Base-by-base conservation (phyloP, 1,140 invertebrate genomes). In the Eriocheir sinensis region DNA sequence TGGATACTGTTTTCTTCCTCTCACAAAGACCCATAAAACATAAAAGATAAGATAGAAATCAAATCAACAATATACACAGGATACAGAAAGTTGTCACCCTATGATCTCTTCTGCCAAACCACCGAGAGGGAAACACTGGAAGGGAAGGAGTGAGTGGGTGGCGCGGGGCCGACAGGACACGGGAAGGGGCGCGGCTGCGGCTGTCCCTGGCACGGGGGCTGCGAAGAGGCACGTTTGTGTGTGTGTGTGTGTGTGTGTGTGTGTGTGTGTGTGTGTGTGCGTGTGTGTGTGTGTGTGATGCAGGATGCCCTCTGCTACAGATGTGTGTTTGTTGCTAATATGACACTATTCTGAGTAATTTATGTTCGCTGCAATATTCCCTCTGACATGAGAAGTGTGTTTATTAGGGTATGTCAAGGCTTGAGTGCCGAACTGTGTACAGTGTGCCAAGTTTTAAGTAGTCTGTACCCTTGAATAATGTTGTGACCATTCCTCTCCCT, bases 251-350 rank as follows among this genome's bases (percentile, higher is more conserved):
- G 48, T 88, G 40, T 83, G 40, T 85, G 34, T 86, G 48, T 86
- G 36, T 60, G 38, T 94, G 34, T 88, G 44, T 94, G 40, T 44
- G 79, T 86, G n/a, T 85, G 48, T 81, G 30, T 81, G 40, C 81
- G 36, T 81, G 44, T 92, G 60, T 92, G 44, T 81, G 36, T 92
- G 72, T 92, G 36, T 81, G 44, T 80, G 53, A 2, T 90, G 53
- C 53, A 90, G 32, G 53, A 32, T 53, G 21, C n/a, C 34, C 44
- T 34, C n/a, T 34, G 32, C 86, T 48, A 72, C 27, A 72, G 6
- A 53, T 34, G n/a, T n/a, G n/a, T n/a, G n/a, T n/a, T n/a, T n/a
- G n/a, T n/a, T n/a, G n/a, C n/a, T n/a, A n/a, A n/a, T n/a, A n/a
- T n/a, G n/a, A n/a, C n/a, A n/a, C n/a, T n/a, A n/a, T n/a, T n/a